A percentile compares a stretch with the other conserved stretches of the same genome.
Evolutionary conservation across 2,113 vertebrate genomes (phyloP).

Genomic region (Serilophus lunatus): DNA sequence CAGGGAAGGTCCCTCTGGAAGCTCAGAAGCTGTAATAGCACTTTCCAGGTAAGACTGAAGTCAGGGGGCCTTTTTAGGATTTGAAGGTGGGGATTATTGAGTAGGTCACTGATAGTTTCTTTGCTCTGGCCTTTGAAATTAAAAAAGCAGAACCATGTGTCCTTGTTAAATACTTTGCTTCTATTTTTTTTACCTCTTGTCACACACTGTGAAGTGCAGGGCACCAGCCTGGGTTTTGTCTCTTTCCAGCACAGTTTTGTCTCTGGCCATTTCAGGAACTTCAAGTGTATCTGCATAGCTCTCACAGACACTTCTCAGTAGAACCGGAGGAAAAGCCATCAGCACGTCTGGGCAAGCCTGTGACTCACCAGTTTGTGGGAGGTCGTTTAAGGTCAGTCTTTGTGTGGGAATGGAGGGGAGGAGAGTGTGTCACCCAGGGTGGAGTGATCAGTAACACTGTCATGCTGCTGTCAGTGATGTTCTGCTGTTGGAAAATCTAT

Average conservation of each 20-base stretch:
- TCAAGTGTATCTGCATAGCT: not conserved
- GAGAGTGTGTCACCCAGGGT: not conserved
- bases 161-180: not conserved
- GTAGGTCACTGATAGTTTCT: not conserved
- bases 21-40: not conserved
- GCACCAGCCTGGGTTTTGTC: not conserved
- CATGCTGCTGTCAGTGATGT: not conserved
- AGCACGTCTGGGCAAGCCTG: not conserved
- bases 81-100: not conserved
- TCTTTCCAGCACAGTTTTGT: not conserved
- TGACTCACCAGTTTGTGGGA: not conserved
- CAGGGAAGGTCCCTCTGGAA: not conserved
- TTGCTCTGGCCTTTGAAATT: slow-evolving; percentile 9
- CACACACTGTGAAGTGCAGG: not conserved
- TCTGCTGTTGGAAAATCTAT: not conserved
- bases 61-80: not conserved
- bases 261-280: not conserved
- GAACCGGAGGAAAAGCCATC: not conserved
- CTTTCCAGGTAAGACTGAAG: not conserved
- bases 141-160: not conserved
- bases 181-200: not conserved
- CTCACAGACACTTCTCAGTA: not conserved
- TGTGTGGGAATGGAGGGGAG: not conserved
- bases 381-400: not conserved
- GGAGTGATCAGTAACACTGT: not conserved